These are phyloP conservation scores for Sitta carolinensis DNA, from an alignment of 2,797 vertebrate genomes.

Conservation along the genomic window DNA sequence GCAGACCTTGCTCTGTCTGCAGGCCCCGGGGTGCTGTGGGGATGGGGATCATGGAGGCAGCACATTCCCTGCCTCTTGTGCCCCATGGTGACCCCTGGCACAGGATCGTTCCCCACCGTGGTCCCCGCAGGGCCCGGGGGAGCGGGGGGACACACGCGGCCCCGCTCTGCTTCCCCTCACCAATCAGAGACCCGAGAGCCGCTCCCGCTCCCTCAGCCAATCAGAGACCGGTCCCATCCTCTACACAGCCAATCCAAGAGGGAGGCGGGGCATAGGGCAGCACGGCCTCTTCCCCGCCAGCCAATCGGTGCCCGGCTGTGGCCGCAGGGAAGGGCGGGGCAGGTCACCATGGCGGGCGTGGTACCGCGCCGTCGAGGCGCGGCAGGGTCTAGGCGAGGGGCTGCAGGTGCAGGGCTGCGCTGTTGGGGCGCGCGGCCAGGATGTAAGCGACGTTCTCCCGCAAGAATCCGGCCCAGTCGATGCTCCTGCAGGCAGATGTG, in stretches of 20 bases:
- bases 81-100: rapidly evolving
- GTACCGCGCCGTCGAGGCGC: neutral
- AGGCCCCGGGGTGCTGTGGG: neutral
- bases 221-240: neutral
- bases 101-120: rapidly evolving
- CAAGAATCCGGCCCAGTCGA: conserved; percentile 89
- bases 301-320: neutral
- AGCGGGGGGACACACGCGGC: neutral
- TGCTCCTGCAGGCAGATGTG: conserved; percentile 70
- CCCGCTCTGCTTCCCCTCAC: neutral
- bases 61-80: neutral
- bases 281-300: rapidly evolving
- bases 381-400: conserved; percentile 78
- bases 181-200: neutral
- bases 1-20: neutral
- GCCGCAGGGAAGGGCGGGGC: neutral
- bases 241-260: neutral
- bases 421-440: conserved; percentile 92
- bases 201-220: neutral
- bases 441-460: conserved; percentile 89
- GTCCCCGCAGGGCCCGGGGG: rapidly evolving
- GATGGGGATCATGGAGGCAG: neutral
- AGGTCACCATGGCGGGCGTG: neutral
- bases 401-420: conserved; percentile 89
- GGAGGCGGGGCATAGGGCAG: neutral